These are phyloP conservation scores for Mastomys coucha DNA, from an alignment of 2,113 vertebrate species.

Conservation along the genomic window DNA sequence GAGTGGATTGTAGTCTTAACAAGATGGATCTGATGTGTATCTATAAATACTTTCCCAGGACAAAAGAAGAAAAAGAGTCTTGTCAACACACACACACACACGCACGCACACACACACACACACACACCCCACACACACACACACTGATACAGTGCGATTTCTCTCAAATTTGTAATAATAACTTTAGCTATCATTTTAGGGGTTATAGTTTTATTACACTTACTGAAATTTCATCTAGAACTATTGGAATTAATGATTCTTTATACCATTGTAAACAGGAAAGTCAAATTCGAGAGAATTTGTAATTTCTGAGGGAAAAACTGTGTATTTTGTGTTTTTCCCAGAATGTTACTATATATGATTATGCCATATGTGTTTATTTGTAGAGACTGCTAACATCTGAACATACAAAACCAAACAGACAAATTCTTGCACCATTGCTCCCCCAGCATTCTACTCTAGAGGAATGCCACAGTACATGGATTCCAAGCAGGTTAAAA, in stretches of 20 bases:
- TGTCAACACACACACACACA: background rate
- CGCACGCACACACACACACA: background rate
- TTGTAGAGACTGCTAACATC: conserved; percentile 89
- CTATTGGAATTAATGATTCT: conserved; percentile 52
- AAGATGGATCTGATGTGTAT: background rate
- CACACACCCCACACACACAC: background rate
- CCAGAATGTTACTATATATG: conserved; percentile 69
- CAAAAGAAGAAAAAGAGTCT: conserved; percentile 6
- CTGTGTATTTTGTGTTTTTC: conserved; percentile 52
- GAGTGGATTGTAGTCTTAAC: background rate
- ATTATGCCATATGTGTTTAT: conserved; percentile 67
- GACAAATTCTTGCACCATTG: conserved; percentile 81
- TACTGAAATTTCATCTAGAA: conserved; percentile 15
- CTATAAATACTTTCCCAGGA: conserved; percentile 14
- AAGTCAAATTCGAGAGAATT: conserved; percentile 57
- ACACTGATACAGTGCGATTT: conserved; percentile 18
- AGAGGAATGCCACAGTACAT: conserved; percentile 82
- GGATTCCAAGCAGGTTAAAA: conserved; percentile 87
- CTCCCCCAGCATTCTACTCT: conserved; percentile 80
- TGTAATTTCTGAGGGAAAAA: conserved; percentile 76
- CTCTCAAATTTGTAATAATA: conserved; percentile 55
- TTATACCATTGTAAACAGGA: conserved; percentile 41
- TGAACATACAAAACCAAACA: conserved; percentile 84
- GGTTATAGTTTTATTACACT: background rate
- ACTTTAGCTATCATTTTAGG: conserved; percentile 10